Conservation (phyloP, 2,888 invertebrate genomes). For the Cabera pusaria region DNA sequence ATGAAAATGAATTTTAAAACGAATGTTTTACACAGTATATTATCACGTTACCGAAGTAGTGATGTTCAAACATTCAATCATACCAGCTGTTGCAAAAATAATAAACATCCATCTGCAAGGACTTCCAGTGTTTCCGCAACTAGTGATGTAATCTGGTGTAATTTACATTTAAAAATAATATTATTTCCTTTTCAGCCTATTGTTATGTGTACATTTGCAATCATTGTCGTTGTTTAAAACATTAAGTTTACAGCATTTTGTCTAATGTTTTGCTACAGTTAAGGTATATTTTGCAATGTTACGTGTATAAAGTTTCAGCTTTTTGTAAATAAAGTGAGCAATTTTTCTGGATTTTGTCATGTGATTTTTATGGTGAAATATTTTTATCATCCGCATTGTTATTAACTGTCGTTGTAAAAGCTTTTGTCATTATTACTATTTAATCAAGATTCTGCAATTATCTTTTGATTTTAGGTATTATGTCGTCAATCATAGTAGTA, state of each 20-base stretch:
- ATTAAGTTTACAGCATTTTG: slow-evolving; percentile 52
- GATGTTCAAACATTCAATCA: slow-evolving; percentile 29
- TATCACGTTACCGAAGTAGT: too few relatives aligned
- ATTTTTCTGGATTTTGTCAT: slow-evolving; percentile 23
- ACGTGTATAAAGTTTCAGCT: slow-evolving; percentile 34
- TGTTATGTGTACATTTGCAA: slow-evolving; percentile 71
- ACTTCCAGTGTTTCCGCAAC: too few relatives aligned
- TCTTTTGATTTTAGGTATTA: too few relatives aligned
- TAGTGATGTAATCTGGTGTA: too few relatives aligned
- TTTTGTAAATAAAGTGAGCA: slow-evolving; percentile 30
- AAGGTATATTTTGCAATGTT: slow-evolving; percentile 30
- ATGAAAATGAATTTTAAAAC: too few relatives aligned
- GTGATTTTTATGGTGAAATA: too few relatives aligned
- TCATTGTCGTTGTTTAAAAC: slow-evolving; percentile 47
- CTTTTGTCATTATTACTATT: too few relatives aligned
- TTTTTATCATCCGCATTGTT: slow-evolving; percentile 12
- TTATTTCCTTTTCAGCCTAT: slow-evolving; percentile 70
- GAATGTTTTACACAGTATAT: too few relatives aligned
- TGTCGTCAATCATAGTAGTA: too few relatives aligned
- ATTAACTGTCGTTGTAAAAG: too few relatives aligned
- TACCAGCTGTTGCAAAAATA: slow-evolving; percentile 13
- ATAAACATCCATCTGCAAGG: too few relatives aligned
- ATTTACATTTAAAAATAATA: slow-evolving; percentile 55
- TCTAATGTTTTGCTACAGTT: slow-evolving; percentile 44
- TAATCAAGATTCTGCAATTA: too few relatives aligned